These are phyloP conservation scores for Spodoptera littoralis DNA, from an alignment of 2,888 invertebrate genomes.

Conservation along the genomic window DNA sequence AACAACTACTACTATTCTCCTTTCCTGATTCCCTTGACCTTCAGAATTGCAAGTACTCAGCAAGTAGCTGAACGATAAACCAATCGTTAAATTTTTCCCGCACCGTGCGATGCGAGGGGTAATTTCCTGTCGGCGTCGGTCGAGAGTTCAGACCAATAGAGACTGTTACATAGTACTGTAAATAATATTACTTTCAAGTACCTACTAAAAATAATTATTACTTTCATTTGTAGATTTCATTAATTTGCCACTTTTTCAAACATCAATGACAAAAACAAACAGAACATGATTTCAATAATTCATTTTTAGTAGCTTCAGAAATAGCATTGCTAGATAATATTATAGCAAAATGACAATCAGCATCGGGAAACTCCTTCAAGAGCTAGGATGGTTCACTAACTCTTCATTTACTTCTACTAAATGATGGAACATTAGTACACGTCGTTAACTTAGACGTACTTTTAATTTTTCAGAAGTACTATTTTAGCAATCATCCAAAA, in stretches of 20 bases:
- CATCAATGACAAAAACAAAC: no score
- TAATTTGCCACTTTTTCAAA: no score
- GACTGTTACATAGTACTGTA: slow-evolving; percentile 46
- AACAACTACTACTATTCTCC: neutral
- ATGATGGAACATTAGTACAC: neutral
- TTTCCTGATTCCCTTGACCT: slow-evolving; percentile 35
- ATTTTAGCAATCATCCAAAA: no score
- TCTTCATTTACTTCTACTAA: slow-evolving; percentile 94
- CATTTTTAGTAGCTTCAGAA: slow-evolving; percentile 90
- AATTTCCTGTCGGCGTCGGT: slow-evolving; percentile 62
- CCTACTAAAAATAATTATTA: no score
- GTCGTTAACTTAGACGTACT: no score
- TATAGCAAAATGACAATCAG: slow-evolving; percentile 94
- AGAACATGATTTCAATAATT: slow-evolving; percentile 81
- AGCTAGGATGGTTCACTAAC: slow-evolving; percentile 91
- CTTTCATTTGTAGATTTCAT: no score
- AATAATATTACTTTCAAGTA: neutral
- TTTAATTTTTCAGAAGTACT: no score
- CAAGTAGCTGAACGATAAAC: slow-evolving; percentile 51
- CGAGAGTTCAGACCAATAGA: slow-evolving; percentile 43
- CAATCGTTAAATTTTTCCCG: slow-evolving; percentile 63
- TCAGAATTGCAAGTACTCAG: slow-evolving; percentile 24
- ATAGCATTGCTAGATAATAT: slow-evolving; percentile 93
- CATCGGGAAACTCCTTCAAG: slow-evolving; percentile 90
- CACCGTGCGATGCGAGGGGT: slow-evolving; percentile 48